A percentile compares a stretch with the other conserved stretches of the same genome.
Conservation (phyloP, 2,113 vertebrate genomes). For the Prunella fulvescens region DNA sequence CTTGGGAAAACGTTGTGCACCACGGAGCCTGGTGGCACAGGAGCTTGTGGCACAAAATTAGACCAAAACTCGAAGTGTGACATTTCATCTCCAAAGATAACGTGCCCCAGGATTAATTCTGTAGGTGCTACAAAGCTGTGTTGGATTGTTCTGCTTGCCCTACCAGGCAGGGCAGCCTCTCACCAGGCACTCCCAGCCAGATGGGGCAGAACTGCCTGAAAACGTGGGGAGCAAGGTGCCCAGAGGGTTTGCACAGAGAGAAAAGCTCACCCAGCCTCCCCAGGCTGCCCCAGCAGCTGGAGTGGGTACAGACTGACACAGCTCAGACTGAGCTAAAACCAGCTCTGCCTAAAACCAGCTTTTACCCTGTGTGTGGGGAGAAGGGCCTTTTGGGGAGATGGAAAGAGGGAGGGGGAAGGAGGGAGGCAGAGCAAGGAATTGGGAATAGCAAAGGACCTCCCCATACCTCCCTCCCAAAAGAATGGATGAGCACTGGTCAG, state of each 20-base stretch:
- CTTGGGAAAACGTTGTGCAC: accelerated
- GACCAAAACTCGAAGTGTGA: background rate
- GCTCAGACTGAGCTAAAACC: accelerated
- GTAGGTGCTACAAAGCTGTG: background rate
- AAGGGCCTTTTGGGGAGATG: background rate
- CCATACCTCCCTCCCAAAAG: background rate
- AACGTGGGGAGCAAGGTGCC: background rate
- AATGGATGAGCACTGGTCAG: background rate
- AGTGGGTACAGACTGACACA: background rate
- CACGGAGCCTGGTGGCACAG: background rate
- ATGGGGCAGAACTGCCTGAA: background rate
- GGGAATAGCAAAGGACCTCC: background rate
- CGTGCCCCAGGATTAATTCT: background rate
- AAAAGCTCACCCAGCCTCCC: background rate
- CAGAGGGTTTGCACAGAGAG: background rate
- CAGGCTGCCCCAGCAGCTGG: background rate
- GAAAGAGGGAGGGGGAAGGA: background rate
- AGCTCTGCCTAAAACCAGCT: background rate
- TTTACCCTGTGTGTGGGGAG: background rate
- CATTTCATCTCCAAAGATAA: background rate
- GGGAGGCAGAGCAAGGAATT: background rate
- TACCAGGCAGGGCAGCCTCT: background rate
- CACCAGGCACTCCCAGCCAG: background rate
- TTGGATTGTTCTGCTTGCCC: background rate
- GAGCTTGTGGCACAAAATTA: background rate